Evolutionary conservation across 2,113 vertebrate genomes (phyloP).

Genomic region (Pluvialis apricaria): DNA sequence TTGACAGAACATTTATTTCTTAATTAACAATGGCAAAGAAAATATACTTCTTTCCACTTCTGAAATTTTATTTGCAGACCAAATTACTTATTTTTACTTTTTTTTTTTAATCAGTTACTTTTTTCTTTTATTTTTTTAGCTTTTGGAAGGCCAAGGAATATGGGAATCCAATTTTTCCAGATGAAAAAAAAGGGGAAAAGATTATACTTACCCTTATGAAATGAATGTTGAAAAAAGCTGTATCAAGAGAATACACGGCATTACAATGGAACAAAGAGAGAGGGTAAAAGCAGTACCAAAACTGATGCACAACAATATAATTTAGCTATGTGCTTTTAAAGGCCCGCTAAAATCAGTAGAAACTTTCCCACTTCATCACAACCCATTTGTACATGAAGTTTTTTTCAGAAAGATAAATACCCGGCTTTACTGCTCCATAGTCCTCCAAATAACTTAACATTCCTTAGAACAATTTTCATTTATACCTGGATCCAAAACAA

Average conservation of each 20-base stretch:
- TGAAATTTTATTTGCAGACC: not conserved
- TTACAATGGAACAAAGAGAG: not conserved
- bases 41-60: not conserved
- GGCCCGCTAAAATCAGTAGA: not conserved
- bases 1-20: not conserved
- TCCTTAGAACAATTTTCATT: not conserved
- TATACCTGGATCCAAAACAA: not conserved
- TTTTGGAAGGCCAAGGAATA: not conserved
- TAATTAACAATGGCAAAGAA: not conserved
- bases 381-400: fast-evolving
- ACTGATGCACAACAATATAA: not conserved
- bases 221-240: not conserved
- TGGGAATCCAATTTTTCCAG: not conserved
- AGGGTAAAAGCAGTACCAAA: not conserved
- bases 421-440: not conserved
- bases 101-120: not conserved
- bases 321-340: not conserved
- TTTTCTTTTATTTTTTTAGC: not conserved
- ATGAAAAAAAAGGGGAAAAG: not conserved
- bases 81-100: not conserved
- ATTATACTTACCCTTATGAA: not conserved
- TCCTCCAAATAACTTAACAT: not conserved
- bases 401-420: not conserved
- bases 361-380: not conserved
- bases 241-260: not conserved